Percentiles rank a stretch among this genome's conserved stretches.
phyloP scores from a whole-genome alignment of 2,888 invertebrate genomes.

The Diarsia dahlii region DNA sequence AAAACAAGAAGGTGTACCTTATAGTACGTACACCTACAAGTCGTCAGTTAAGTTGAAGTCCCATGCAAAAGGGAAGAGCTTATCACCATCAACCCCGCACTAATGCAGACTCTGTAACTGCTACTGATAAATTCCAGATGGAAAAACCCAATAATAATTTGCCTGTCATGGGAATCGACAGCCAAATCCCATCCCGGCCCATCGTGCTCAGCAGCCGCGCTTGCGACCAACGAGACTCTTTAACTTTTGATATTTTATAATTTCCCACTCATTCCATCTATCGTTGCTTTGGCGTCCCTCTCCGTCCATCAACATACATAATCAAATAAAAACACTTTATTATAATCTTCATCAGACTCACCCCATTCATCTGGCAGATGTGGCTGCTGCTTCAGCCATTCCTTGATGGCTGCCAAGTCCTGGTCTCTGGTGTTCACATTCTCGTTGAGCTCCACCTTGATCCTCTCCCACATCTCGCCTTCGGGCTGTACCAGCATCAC shows the following conservation, averaged over 20 bases:
- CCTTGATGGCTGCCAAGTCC: constrained; percentile 91
- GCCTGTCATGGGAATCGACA: background rate
- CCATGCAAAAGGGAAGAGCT: too few relatives aligned
- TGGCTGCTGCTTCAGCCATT: constrained; percentile 92
- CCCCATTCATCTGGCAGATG: constrained; percentile 91
- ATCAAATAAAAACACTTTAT: too few relatives aligned
- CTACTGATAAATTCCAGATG: too few relatives aligned
- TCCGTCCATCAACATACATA: too few relatives aligned
- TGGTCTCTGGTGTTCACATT: constrained; percentile 89
- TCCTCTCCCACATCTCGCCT: constrained; percentile 92
- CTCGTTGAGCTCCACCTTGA: constrained; percentile 93
- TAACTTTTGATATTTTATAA: too few relatives aligned
- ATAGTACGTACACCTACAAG: background rate
- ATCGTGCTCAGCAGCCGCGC: background rate
- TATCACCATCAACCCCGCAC: too few relatives aligned
- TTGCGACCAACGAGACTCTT: background rate
- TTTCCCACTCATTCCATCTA: background rate
- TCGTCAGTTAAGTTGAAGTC: background rate
- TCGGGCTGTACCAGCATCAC: constrained; percentile 91
- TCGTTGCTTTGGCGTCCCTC: background rate
- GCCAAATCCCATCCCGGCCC: too few relatives aligned
- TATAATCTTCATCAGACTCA: constrained; percentile 65
- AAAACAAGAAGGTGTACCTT: too few relatives aligned
- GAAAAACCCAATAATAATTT: background rate
- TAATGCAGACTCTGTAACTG: too few relatives aligned